phyloP scores from a whole-genome alignment of 2,888 invertebrate species.

The Galeruca laticollis region DNA sequence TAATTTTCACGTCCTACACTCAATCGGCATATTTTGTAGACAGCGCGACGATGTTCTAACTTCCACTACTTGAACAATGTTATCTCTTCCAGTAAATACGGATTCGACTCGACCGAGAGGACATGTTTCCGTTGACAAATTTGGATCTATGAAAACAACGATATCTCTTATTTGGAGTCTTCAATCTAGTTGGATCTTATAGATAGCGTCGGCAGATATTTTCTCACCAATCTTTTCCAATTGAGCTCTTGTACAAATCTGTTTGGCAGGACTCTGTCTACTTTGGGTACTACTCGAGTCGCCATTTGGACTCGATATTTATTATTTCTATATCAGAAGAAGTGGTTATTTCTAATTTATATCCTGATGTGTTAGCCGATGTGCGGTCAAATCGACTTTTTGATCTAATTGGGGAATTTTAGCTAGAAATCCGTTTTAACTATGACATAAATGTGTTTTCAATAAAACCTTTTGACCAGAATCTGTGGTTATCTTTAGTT shows the following conservation, averaged over 20 bases:
- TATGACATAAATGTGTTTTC: slow-evolving; percentile 60
- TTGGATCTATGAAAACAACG: too few species aligned
- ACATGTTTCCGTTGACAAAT: too few species aligned
- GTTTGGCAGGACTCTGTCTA: slow-evolving; percentile 74
- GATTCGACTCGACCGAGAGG: too few species aligned
- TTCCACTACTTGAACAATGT: too few species aligned
- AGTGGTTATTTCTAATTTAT: slow-evolving; percentile 90
- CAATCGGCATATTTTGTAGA: too few species aligned
- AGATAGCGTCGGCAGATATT: too few species aligned
- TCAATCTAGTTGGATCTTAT: too few species aligned
- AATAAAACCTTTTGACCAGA: slow-evolving; percentile 52
- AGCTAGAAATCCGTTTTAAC: slow-evolving; percentile 64
- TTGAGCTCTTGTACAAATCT: slow-evolving; percentile 43
- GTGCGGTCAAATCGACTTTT: slow-evolving; percentile 81
- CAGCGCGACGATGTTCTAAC: too few species aligned
- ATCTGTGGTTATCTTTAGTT: slow-evolving; percentile 39
- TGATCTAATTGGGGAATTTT: slow-evolving; percentile 79
- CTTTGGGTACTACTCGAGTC: slow-evolving; percentile 79
- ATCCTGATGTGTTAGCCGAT: slow-evolving; percentile 83
- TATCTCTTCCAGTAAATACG: too few species aligned
- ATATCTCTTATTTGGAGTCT: too few species aligned
- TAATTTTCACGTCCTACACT: too few species aligned
- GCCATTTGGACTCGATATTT: slow-evolving; percentile 90
- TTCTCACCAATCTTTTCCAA: too few species aligned
- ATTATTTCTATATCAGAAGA: slow-evolving; percentile 98